Conservation (phyloP, 2,888 invertebrate species). For the Hyposoter didymator region DNA sequence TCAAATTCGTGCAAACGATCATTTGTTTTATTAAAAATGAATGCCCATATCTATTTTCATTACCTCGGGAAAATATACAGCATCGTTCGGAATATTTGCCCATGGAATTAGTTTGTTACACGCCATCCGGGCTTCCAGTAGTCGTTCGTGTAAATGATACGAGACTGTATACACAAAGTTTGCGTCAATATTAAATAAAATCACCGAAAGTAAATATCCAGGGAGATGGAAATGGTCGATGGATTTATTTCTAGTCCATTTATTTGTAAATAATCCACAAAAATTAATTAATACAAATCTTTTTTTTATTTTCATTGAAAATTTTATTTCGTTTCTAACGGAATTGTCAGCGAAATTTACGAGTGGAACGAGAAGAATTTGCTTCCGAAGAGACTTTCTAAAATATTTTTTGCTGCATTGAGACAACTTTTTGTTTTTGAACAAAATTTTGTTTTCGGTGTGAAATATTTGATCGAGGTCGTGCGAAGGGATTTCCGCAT, state of each 20-base stretch:
- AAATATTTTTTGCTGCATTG: too few relatives aligned
- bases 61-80: background rate
- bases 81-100: background rate
- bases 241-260: background rate
- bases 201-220: background rate
- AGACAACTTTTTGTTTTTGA: too few relatives aligned
- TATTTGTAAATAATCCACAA: background rate
- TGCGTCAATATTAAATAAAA: background rate
- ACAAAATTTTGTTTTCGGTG: too few relatives aligned
- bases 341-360: too few relatives aligned
- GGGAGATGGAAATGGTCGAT: background rate
- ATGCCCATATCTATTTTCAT: background rate
- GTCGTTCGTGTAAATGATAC: background rate
- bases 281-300: background rate
- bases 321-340: too few relatives aligned
- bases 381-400: too few relatives aligned
- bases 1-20: background rate
- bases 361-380: too few relatives aligned
- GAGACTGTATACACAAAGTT: background rate
- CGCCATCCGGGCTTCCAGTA: background rate
- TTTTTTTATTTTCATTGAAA: background rate
- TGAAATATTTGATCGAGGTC: too few relatives aligned
- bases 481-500: too few relatives aligned
- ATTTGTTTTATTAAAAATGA: background rate
- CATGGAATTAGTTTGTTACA: background rate